phyloP scores from a whole-genome alignment of 2,888 invertebrate species.

The Lapara coniferarum region DNA sequence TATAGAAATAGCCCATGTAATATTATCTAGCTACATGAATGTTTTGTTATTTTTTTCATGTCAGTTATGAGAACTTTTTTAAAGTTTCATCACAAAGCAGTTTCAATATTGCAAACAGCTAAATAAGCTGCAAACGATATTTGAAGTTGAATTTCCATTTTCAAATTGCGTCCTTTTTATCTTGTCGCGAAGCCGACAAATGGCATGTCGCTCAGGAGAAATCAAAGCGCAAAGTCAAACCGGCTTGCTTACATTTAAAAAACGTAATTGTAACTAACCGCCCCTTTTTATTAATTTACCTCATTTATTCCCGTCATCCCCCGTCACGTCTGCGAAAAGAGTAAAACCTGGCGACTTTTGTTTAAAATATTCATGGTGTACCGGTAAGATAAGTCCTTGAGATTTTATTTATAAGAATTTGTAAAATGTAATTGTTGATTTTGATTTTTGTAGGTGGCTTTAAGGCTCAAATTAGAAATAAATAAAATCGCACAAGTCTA shows the following conservation, averaged over 20 bases:
- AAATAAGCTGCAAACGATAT: neutral
- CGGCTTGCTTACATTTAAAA: constrained; percentile 82
- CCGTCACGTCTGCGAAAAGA: constrained; percentile 64
- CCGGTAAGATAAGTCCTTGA: constrained; percentile 44
- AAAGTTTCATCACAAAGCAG: neutral
- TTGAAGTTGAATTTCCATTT: constrained; percentile 29
- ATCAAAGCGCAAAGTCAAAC: constrained; percentile 76
- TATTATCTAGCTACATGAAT: no score
- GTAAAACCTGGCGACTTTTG: constrained; percentile 58
- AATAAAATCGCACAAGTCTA: no score
- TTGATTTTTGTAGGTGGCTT: neutral
- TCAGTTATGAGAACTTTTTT: neutral
- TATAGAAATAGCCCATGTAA: no score
- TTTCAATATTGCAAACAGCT: no score
- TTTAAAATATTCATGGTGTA: constrained; percentile 74
- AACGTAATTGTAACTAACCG: constrained; percentile 83
- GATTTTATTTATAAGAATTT: neutral
- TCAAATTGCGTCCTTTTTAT: constrained; percentile 45
- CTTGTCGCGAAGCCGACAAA: constrained; percentile 59
- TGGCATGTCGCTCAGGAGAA: constrained; percentile 80
- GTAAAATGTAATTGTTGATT: neutral
- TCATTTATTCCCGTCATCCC: constrained; percentile 72
- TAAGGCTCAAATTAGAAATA: no score
- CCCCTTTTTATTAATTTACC: constrained; percentile 81
- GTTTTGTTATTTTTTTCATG: no score